Percentiles rank a stretch among this genome's conserved stretches.
Evolutionary conservation across 2,888 invertebrate species (phyloP).

Genomic region (Rhimphoctona megacephalus): DNA sequence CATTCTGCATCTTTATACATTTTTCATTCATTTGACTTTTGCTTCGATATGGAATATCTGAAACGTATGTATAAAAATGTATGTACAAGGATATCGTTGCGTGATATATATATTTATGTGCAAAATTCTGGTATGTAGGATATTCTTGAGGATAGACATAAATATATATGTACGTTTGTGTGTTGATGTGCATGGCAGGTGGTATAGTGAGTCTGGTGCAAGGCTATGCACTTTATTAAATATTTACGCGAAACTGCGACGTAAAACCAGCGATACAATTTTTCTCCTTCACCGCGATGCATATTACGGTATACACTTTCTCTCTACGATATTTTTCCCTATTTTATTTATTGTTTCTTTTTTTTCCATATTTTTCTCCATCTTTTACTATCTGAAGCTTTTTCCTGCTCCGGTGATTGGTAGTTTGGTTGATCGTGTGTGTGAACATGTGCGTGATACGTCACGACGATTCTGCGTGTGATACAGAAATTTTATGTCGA

Average conservation of each 20-base stretch:
- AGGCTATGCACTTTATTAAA: slow-evolving; percentile 67
- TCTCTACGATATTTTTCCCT: slow-evolving; percentile 25
- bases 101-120: slow-evolving; percentile 7
- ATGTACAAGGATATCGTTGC: not conserved
- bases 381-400: slow-evolving; percentile 37
- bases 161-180: not conserved
- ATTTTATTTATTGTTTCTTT: not conserved
- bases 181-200: slow-evolving; percentile 16
- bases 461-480: slow-evolving; percentile 49
- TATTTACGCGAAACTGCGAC: slow-evolving; percentile 64
- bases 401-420: slow-evolving; percentile 55
- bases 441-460: slow-evolving; percentile 34
- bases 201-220: slow-evolving; percentile 51
- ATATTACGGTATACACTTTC: slow-evolving; percentile 27
- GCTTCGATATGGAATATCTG: slow-evolving; percentile 4
- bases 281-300: slow-evolving; percentile 46
- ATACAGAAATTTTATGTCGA: slow-evolving; percentile 40
- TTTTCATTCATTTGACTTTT: slow-evolving; percentile 15
- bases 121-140: not conserved
- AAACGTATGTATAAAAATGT: not conserved
- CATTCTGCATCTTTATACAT: not conserved
- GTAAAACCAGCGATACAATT: slow-evolving; percentile 64
- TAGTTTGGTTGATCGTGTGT: slow-evolving; percentile 36
- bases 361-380: slow-evolving; percentile 4
- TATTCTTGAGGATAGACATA: slow-evolving; percentile 1